These are phyloP conservation scores for Trachops cirrhosus DNA, from an alignment of 2,797 vertebrate species.

Conservation along the genomic window DNA sequence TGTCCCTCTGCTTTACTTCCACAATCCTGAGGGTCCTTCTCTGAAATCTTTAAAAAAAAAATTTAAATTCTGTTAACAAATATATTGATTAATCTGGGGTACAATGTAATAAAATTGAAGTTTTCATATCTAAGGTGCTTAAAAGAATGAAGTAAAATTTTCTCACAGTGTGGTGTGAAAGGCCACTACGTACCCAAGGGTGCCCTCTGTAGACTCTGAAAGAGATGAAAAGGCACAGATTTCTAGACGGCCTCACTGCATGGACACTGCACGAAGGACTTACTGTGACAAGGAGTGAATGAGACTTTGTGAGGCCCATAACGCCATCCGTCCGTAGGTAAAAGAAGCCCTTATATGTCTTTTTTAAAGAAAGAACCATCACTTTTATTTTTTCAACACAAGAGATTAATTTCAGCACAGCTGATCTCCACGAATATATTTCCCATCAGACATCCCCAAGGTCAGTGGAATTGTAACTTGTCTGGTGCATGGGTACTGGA, in stretches of 20 bases:
- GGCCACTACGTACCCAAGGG: constrained; percentile 21
- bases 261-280: constrained; percentile 50
- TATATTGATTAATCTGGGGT: background rate
- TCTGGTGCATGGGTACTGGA: background rate
- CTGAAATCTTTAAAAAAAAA: background rate
- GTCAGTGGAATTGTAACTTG: constrained; percentile 10
- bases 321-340: background rate
- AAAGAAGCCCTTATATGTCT: background rate
- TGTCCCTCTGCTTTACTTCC: background rate
- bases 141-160: constrained; percentile 42
- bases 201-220: constrained; percentile 32
- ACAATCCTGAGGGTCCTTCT: background rate
- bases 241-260: constrained; percentile 34
- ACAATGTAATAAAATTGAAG: background rate
- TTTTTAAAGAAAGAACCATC: constrained; percentile 52
- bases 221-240: constrained; percentile 47
- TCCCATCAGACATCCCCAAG: background rate
- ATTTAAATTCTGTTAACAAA: background rate
- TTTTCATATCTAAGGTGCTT: constrained; percentile 44
- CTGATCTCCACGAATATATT: background rate
- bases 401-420: constrained; percentile 39
- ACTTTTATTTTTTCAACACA: constrained; percentile 47
- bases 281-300: constrained; percentile 44
- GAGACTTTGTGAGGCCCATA: constrained; percentile 45
- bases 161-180: constrained; percentile 25